Percentiles rank a stretch among this genome's conserved stretches.
phyloP scores from a whole-genome alignment of 2,113 vertebrate species.

The Eulacestoma nigropectus region DNA sequence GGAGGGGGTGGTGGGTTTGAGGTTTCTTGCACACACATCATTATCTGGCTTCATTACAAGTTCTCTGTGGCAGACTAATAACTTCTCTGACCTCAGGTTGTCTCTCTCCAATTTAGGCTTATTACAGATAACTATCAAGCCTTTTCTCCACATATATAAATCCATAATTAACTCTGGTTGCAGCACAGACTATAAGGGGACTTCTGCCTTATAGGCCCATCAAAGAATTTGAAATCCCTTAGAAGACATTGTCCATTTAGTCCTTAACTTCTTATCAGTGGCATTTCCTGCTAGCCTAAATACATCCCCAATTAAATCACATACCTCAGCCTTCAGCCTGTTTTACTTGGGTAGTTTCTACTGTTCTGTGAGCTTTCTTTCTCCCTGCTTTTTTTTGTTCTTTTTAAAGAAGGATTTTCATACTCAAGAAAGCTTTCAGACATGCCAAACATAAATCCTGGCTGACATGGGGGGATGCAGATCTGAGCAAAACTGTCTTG shows the following conservation, averaged over 20 bases:
- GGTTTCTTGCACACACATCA: background rate
- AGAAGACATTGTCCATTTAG: slow-evolving; percentile 29
- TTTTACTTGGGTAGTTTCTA: background rate
- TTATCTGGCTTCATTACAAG: background rate
- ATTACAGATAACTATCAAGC: slow-evolving; percentile 22
- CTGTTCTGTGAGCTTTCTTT: background rate
- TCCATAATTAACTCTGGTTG: slow-evolving; percentile 20
- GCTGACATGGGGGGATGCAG: background rate
- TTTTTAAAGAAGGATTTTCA: slow-evolving; percentile 13
- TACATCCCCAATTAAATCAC: slow-evolving; percentile 33
- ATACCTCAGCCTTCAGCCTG: background rate
- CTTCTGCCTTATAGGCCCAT: background rate
- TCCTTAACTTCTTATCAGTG: slow-evolving; percentile 51
- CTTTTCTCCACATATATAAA: slow-evolving; percentile 3
- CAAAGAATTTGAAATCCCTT: slow-evolving; percentile 39
- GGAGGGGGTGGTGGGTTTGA: background rate
- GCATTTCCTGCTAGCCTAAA: slow-evolving; percentile 42
- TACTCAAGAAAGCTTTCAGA: background rate
- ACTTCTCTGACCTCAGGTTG: slow-evolving; percentile 25
- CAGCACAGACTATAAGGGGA: background rate
- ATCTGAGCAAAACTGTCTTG: background rate
- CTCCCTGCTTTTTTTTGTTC: background rate
- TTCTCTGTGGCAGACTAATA: background rate
- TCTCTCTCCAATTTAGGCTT: slow-evolving; percentile 10
- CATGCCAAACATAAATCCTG: background rate